A percentile compares a stretch with the other conserved stretches of the same genome.
phyloP scores from a whole-genome alignment of 2,888 invertebrate genomes.

The Protodeltote pygarga region DNA sequence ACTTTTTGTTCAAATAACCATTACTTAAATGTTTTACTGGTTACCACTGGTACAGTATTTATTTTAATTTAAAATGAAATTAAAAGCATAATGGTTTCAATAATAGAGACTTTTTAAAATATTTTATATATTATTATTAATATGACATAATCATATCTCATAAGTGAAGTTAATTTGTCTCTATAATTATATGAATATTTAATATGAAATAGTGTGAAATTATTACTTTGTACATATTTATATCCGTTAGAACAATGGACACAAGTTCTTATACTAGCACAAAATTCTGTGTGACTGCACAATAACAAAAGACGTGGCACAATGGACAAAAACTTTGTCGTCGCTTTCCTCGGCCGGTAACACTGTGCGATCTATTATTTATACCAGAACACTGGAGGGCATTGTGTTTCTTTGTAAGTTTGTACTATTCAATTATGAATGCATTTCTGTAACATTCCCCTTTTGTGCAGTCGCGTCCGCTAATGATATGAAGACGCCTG shows the following conservation, averaged over 20 bases:
- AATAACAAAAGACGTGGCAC: constrained; percentile 51
- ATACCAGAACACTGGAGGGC: constrained; percentile 31
- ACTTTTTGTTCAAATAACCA: too few species aligned
- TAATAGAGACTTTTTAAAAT: too few species aligned
- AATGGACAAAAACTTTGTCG: constrained; percentile 50
- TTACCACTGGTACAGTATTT: too few species aligned
- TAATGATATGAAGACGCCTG: constrained; percentile 29
- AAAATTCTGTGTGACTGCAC: constrained; percentile 48
- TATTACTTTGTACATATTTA: too few species aligned
- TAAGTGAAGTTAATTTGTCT: too few species aligned
- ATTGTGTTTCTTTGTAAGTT: constrained; percentile 41
- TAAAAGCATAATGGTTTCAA: too few species aligned
- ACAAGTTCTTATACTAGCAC: constrained; percentile 21
- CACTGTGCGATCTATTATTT: constrained; percentile 54
- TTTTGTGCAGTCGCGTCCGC: constrained; percentile 23
- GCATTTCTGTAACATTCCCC: constrained; percentile 29
- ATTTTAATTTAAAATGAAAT: too few species aligned
- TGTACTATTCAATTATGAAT: constrained; percentile 37
- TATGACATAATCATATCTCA: too few species aligned
- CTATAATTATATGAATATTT: too few species aligned
- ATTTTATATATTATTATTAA: too few species aligned
- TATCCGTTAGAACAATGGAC: constrained; percentile 21
- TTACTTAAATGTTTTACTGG: too few species aligned
- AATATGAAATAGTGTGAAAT: too few species aligned
- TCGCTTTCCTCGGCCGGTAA: constrained; percentile 18